Evolutionary conservation across 2,888 invertebrate species (phyloP), one percentile per base, ranked within the genome.

Genomic region (Tachina fera): DNA sequence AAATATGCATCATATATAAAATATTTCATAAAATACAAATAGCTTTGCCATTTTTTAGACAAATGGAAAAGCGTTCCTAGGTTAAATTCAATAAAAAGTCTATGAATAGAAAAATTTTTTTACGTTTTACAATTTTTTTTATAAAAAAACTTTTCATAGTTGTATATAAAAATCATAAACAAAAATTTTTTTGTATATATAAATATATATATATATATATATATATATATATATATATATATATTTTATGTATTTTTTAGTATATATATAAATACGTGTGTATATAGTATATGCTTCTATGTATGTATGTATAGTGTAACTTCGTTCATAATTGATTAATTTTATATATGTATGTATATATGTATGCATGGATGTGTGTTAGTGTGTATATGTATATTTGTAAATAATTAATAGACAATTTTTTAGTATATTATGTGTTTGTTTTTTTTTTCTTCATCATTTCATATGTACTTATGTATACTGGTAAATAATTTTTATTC

Each of bases 341-440:
- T 61, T 45, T 3, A 39, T 65, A 9, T 47, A 56, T 49, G n/a
- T 45, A 60, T 16, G 5, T 51, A 39, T 16, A 67, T 14, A 13
- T n/a, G n/a, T 49, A 16, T 68, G 10, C 51, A 2, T 68, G n/a
- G 3, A 31, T 56, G 13, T 58, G 22, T 22, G 45, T 60, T 19
- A 31, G 61, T 67, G 31, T 31, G 31, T 60, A 31, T 67, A n/a
- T 86, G 75, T 58, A 58, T 77, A 53, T 67, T 68, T 76, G 58
- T 75, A 76, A 71, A 80, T 84, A 80, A 75, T 58, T 70, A 83
- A 83, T 60, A 67, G 49, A 74, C 67, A 78, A 43, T 63, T 71
- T 76, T 61, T 41, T 72, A 19, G 19, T 53, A 16, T 53, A 16
- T 53, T 16, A 9, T 13, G 19, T 22, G 31, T 51, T 14, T 58